These are phyloP conservation scores for Cheilosia soror DNA, from an alignment of 2,888 invertebrate genomes.

Conservation along the genomic window DNA sequence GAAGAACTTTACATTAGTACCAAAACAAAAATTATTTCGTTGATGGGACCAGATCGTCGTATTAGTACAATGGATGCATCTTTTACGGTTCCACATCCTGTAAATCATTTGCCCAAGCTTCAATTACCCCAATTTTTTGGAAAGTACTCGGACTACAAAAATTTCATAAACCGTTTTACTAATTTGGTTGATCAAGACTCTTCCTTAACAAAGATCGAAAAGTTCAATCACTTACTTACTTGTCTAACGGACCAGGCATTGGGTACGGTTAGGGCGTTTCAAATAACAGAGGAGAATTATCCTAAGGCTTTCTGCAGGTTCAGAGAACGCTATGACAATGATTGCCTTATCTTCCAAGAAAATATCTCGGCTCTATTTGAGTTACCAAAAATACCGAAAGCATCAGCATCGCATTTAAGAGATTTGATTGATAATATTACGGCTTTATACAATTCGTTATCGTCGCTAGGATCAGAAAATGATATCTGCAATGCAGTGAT, in stretches of 20 bases:
- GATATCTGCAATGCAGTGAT: slow-evolving; percentile 17
- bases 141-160: too few relatives aligned
- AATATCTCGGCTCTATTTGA: slow-evolving; percentile 19
- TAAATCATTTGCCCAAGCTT: too few relatives aligned
- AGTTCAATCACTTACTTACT: slow-evolving; percentile 46
- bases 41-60: too few relatives aligned
- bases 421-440: slow-evolving; percentile 19
- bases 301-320: slow-evolving; percentile 9
- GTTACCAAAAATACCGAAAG: background rate
- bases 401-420: background rate
- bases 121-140: too few relatives aligned
- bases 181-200: slow-evolving; percentile 22
- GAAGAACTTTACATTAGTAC: too few relatives aligned
- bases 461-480: background rate
- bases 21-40: too few relatives aligned
- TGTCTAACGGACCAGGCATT: slow-evolving; percentile 27
- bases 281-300: slow-evolving; percentile 37
- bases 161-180: too few relatives aligned
- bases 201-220: slow-evolving; percentile 39
- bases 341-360: slow-evolving; percentile 27
- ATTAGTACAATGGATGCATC: too few relatives aligned
- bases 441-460: slow-evolving; percentile 19
- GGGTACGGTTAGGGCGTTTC: slow-evolving; percentile 25
- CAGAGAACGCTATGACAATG: slow-evolving; percentile 32
- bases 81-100: too few relatives aligned